Base-by-base conservation (phyloP, 2,888 invertebrate genomes). In the Nycteola revayana region DNA sequence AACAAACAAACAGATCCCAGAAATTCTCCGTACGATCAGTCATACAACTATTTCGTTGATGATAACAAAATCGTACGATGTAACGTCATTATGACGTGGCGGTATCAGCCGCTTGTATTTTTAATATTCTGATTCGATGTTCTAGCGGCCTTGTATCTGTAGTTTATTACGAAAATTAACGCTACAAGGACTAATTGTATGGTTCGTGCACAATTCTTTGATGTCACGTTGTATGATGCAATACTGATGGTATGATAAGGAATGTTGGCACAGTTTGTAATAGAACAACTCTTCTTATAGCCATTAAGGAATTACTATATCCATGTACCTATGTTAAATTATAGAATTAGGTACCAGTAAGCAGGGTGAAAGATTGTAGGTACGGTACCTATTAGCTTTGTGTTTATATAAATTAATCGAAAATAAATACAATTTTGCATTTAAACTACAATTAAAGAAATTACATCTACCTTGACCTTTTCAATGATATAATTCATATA, bases 1-100 rank as follows among this genome's bases (percentile, higher is more conserved):
- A 39, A 43, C 37, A 53, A 49, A 39, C 47, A 37, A 43, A 35
- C 42, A 42, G 41, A 51, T 47, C 34, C 54, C 38, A 46, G 40
- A 49, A 52, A 23, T 60, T 63, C 60, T 49, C 31, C 42, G 59
- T 54, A 59, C 41, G 48, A 42, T 33, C 46, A 56, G 52, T 49
- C 54, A 55, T 53, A 60, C 37, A 10, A 50, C 55, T 52, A 39
- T 40, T 47, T 60, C 27, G 48, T 32, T 48, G 56, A 63, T 59
- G 67, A 21, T 21, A 67, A 70, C 47, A 71, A 68, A 58, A 83
- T 84, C 80, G 67, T 80, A 75, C 76, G 84, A 83, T 78, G 41
- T 70, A 48, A 50, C 82, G 79, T 82, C 83, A 84, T 55, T 20
- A 33, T 80, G 81, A 81, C 81, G 79, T 71, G 73, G 58, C 28